Base-by-base conservation (phyloP, 2,888 invertebrate species). In the Unio delphinus region DNA sequence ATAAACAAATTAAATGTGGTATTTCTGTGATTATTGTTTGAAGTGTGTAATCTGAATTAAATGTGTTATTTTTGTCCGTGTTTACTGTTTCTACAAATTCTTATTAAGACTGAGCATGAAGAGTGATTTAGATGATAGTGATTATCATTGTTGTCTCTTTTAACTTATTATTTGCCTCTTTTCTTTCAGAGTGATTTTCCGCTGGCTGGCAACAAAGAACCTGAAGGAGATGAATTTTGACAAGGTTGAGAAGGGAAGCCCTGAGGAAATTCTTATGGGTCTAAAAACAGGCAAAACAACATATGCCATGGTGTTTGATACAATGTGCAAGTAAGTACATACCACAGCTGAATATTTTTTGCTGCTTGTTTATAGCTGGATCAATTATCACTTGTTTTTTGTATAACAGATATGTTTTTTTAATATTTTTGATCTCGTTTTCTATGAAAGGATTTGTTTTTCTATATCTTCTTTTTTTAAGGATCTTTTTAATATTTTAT, bases 141-240 rank as follows among this genome's bases (percentile, higher is more conserved):
- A 59, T 26, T 23, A 59, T 23, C 59, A 18, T 26, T 23, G 23
- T 23, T 26, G 3, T 23, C 15, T 26, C 17, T 59, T 59, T n/a
- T 26, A n/a, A 15, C 45, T 11, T 11, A 45, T 3, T 45, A 11
- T 64, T 23, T 64, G 26, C 26, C n/a, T 28, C 63, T 65, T 23
- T 64, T 71, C 55, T 75, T 79, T n/a, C 83, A 89, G 90, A 83
- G 89, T 89, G 45, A 88, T 90, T 55, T 90, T 90, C 85, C 85
- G 89, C 54, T 90, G 90, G 90, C 76, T 90, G 74, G 90, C 90
- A 67, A 89, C 90, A 15, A 90, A 89, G 79, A 89, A 90, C 73
- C 73, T 90, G 78, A 86, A 87, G 67, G 86, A 88, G 71, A 86
- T 90, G 81, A 83, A 87, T 67, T 90, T 90, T 79, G 86, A 87